Percentiles rank a stretch among this genome's conserved stretches.
phyloP scores from a whole-genome alignment of 1,140 invertebrate genomes.

The Eulimnadia texana region DNA sequence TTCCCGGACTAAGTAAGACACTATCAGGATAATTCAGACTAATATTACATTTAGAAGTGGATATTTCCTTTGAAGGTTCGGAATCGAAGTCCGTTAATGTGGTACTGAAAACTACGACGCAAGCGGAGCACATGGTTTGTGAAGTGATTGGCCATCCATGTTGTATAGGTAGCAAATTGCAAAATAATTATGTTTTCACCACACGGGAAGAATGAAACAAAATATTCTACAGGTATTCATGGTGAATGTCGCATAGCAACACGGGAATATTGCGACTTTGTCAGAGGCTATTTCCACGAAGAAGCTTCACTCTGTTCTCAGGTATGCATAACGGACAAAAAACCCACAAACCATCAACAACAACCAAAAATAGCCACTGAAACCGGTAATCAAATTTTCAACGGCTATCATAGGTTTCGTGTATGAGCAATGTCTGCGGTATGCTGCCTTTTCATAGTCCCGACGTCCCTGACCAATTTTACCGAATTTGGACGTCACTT shows the following conservation, averaged over 20 bases:
- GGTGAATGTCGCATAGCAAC: slow-evolving; percentile 96
- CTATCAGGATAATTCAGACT: background rate
- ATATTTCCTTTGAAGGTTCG: slow-evolving; percentile 27
- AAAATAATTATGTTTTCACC: too few species aligned
- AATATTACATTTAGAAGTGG: background rate
- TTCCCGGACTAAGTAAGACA: slow-evolving; percentile 20
- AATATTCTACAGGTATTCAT: slow-evolving; percentile 62
- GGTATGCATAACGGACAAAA: too few species aligned
- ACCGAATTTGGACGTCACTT: slow-evolving; percentile 87
- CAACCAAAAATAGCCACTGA: too few species aligned
- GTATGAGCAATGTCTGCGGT: slow-evolving; percentile 92
- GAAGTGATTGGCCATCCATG: slow-evolving; percentile 95
- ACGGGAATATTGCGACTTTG: slow-evolving; percentile 93
- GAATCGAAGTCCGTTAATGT: slow-evolving; percentile 23
- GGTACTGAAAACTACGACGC: slow-evolving; percentile 50
- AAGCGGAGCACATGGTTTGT: slow-evolving; percentile 90
- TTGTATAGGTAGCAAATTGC: slow-evolving; percentile 53
- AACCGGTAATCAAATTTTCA: too few species aligned
- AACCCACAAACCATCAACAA: too few species aligned
- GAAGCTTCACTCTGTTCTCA: slow-evolving; percentile 96
- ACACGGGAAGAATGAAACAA: too few species aligned
- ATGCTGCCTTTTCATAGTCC: slow-evolving; percentile 91
- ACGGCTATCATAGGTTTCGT: slow-evolving; percentile 67
- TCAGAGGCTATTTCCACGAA: slow-evolving; percentile 91
- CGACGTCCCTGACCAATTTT: slow-evolving; percentile 92